These are phyloP conservation scores for Brachypodius melanocephalos DNA, from an alignment of 2,113 vertebrate species.

Conservation along the genomic window DNA sequence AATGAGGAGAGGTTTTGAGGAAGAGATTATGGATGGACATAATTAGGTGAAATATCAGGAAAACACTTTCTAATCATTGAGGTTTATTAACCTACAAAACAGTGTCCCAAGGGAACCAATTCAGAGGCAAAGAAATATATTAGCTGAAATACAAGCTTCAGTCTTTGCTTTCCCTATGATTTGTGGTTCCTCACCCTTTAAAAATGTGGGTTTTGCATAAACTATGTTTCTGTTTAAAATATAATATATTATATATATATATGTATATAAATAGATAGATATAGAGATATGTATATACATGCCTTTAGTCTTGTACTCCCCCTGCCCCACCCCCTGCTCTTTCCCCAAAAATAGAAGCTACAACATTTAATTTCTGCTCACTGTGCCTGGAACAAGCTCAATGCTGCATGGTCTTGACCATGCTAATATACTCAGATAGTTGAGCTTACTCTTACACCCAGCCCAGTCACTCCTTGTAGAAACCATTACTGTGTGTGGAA, in stretches of 20 bases:
- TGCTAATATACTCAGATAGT: rapidly evolving
- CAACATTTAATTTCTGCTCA: not conserved
- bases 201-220: not conserved
- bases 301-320: not conserved
- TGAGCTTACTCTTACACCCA: not conserved
- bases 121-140: slow-evolving; percentile 3
- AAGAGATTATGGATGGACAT: slow-evolving; percentile 22
- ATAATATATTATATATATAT: not conserved
- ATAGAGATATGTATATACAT: not conserved
- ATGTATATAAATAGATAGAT: not conserved
- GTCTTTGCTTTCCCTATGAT: not conserved
- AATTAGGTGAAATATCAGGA: slow-evolving; percentile 46
- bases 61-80: slow-evolving; percentile 31
- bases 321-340: rapidly evolving
- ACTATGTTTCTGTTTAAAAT: not conserved
- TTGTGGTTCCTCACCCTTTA: not conserved
- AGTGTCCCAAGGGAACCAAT: not conserved
- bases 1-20: slow-evolving; percentile 23
- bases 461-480: not conserved
- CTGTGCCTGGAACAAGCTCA: not conserved
- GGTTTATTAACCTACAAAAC: slow-evolving; percentile 1
- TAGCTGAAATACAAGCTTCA: not conserved
- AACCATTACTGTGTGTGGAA: not conserved
- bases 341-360: not conserved
- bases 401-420: not conserved